These are phyloP conservation scores for Eumerus sabulonum DNA, from an alignment of 2,888 invertebrate genomes.

Conservation along the genomic window DNA sequence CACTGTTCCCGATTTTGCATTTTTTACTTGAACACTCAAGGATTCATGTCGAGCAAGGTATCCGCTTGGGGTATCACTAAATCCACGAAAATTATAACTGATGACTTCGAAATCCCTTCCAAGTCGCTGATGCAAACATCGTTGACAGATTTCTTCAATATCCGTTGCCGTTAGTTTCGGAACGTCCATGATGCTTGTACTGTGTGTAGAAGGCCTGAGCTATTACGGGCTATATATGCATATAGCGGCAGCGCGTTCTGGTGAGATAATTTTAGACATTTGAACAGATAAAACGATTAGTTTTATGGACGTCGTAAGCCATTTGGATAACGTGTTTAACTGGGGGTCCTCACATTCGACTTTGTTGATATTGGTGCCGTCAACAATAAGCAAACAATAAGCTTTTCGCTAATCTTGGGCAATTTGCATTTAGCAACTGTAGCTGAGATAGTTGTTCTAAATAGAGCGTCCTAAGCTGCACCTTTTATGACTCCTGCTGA, in stretches of 20 bases:
- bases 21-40: slow-evolving; percentile 72
- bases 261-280: not conserved
- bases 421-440: too few relatives aligned
- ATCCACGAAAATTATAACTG: slow-evolving; percentile 71
- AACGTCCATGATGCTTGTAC: slow-evolving; percentile 15
- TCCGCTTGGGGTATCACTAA: slow-evolving; percentile 74
- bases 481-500: too few relatives aligned
- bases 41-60: slow-evolving; percentile 75
- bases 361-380: not conserved
- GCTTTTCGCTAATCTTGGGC: not conserved
- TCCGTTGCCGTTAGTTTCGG: slow-evolving; percentile 60
- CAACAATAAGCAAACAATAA: too few relatives aligned
- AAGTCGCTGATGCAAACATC: slow-evolving; percentile 63
- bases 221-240: not conserved
- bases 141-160: slow-evolving; percentile 72
- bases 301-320: not conserved
- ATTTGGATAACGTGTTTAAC: not conserved
- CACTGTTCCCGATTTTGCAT: slow-evolving; percentile 69
- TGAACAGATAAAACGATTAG: slow-evolving; percentile 3
- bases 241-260: not conserved
- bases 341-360: too few relatives aligned
- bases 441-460: too few relatives aligned
- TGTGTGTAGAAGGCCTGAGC: too few relatives aligned
- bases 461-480: too few relatives aligned
- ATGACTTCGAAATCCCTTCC: slow-evolving; percentile 70